Percentiles rank a stretch among this genome's conserved stretches.
phyloP scores from a whole-genome alignment of 1,140 invertebrate genomes.

The Tetragonula clypearis region DNA sequence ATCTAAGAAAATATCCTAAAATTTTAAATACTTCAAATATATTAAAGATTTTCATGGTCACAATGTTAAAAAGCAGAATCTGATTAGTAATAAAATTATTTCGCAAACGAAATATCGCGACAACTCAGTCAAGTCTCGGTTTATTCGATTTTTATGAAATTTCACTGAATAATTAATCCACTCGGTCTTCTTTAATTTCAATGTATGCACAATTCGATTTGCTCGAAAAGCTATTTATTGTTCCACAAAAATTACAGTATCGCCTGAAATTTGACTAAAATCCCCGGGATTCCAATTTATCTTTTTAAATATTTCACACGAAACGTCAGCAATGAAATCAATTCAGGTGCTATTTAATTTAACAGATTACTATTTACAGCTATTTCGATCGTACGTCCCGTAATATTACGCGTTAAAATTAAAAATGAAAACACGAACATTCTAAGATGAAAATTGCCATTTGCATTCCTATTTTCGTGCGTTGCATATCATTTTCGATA shows the following conservation, averaged over 20 bases:
- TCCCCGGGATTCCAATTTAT: neutral
- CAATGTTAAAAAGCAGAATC: too few relatives aligned
- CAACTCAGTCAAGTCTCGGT: too few relatives aligned
- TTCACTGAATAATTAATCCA: too few relatives aligned
- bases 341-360: neutral
- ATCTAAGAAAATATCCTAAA: too few relatives aligned
- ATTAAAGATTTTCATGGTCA: too few relatives aligned
- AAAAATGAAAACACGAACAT: too few relatives aligned
- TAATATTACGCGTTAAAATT: neutral
- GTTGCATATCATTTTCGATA: neutral
- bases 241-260: neutral
- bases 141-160: too few relatives aligned
- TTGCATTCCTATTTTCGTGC: neutral
- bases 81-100: too few relatives aligned
- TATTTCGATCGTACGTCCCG: neutral
- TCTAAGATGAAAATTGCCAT: neutral
- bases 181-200: neutral
- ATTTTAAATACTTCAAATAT: too few relatives aligned
- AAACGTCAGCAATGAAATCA: neutral
- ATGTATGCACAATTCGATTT: neutral
- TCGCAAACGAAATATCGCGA: too few relatives aligned
- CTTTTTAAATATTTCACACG: neutral
- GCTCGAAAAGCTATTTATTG: neutral
- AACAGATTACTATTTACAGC: neutral
- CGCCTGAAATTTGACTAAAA: neutral